Conservation (phyloP, 37 sponge, comb jelly and placozoan genomes). For the Agelas oroides region DNA sequence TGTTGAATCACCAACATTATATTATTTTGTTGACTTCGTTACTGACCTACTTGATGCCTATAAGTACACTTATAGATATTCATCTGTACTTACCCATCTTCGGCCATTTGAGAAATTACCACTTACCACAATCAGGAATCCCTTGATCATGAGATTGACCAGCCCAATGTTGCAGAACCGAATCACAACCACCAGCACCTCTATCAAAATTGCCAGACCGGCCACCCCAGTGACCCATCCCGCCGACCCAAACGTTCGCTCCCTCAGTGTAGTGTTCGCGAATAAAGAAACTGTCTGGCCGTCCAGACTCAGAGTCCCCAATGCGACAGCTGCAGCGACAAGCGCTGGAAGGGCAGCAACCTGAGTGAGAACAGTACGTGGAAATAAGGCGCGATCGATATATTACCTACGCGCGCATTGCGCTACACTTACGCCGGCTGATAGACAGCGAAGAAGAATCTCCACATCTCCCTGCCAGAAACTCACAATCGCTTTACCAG, state of each 20-base stretch:
- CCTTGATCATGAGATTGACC: slow-evolving; percentile 35
- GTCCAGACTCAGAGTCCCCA: not conserved
- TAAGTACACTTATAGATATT: no score
- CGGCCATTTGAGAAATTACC: no score
- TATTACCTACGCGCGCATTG: no score
- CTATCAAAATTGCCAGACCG: slow-evolving; percentile 14
- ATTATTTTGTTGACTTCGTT: no score
- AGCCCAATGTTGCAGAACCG: slow-evolving; percentile 52
- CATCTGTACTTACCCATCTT: no score
- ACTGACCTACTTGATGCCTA: no score
- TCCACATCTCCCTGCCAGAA: slow-evolving; percentile 79
- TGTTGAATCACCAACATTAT: no score
- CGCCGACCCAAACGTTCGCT: not conserved
- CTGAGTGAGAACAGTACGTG: not conserved
- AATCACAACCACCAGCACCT: slow-evolving; percentile 37
- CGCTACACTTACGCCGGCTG: not conserved
- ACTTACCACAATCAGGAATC: slow-evolving; percentile 45
- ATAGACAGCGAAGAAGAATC: slow-evolving; percentile 30
- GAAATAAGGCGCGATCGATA: not conserved
- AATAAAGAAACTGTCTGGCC: not conserved
- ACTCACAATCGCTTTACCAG: slow-evolving; percentile 54
- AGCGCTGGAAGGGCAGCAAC: slow-evolving; percentile 41
- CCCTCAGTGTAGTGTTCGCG: not conserved
- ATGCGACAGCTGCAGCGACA: slow-evolving; percentile 13
- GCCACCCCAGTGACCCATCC: slow-evolving; percentile 9